A percentile compares a stretch with the other conserved stretches of the same genome.
Conservation (phyloP, 2,797 vertebrate genomes). For the Phataginus tetradactyla region DNA sequence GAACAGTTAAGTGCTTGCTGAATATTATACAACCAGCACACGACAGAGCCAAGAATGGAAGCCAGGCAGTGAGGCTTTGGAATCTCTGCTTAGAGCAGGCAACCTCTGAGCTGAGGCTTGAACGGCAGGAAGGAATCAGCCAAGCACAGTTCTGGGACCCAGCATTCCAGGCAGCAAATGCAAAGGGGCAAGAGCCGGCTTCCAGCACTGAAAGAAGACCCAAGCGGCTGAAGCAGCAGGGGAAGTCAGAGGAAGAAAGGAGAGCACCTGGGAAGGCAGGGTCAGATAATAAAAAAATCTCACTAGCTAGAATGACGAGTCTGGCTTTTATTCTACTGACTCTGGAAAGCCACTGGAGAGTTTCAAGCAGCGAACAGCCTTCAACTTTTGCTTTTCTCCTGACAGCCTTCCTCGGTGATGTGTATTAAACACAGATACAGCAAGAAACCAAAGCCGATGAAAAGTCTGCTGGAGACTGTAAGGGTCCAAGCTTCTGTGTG, state of each 20-base stretch:
- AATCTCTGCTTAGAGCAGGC: not conserved
- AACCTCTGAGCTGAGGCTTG: not conserved
- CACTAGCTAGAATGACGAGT: not conserved
- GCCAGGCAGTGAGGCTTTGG: not conserved
- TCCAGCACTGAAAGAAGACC: not conserved
- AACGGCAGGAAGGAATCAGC: not conserved
- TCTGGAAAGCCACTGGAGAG: not conserved
- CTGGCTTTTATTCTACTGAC: not conserved
- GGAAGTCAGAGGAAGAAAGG: not conserved
- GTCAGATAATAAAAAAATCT: not conserved
- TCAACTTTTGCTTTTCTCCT: not conserved
- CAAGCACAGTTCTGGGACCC: not conserved
- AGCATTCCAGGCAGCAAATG: not conserved
- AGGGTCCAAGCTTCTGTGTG: not conserved
- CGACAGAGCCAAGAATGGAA: not conserved
- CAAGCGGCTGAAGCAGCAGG: not conserved
- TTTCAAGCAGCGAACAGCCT: not conserved
- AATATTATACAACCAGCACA: not conserved
- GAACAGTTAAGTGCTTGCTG: not conserved
- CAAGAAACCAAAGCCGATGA: not conserved
- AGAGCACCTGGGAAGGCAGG: not conserved
- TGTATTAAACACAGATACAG: not conserved
- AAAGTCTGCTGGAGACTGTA: not conserved
- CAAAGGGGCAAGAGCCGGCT: not conserved
- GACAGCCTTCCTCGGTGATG: not conserved